A percentile compares a stretch with the other conserved stretches of the same genome.
These are phyloP conservation scores for Zootermopsis nevadensis DNA, from an alignment of 2,888 invertebrate genomes.

Conservation along the genomic window DNA sequence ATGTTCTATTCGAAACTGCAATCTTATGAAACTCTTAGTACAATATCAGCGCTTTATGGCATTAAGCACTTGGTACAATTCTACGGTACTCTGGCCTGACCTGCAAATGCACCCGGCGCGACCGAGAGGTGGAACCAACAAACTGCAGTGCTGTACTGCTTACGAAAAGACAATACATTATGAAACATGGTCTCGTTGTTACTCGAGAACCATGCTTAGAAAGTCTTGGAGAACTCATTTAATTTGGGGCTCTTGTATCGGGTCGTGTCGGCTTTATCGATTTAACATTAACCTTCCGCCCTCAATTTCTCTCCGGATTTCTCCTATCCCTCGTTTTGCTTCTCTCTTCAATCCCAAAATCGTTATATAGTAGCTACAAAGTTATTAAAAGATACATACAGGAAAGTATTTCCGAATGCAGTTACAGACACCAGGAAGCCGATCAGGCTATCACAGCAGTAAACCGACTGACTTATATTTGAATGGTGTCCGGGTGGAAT, in stretches of 20 bases:
- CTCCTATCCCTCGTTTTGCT: background rate
- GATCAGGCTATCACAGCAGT: too few species aligned
- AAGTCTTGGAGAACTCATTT: background rate
- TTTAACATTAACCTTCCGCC: constrained; percentile 22
- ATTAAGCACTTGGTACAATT: too few species aligned
- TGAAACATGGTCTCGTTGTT: background rate
- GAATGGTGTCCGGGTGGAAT: too few species aligned
- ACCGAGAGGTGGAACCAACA: background rate
- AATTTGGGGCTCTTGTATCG: background rate
- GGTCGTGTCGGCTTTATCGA: constrained; percentile 15
- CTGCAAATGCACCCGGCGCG: background rate
- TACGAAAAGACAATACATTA: background rate
- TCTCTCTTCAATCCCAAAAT: background rate
- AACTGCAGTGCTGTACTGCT: background rate
- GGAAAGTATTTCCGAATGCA: too few species aligned
- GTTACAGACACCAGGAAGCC: too few species aligned
- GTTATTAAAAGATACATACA: too few species aligned
- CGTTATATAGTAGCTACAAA: background rate
- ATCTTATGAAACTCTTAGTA: too few species aligned
- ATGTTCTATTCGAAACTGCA: too few species aligned
- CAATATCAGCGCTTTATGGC: too few species aligned
- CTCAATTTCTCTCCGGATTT: background rate
- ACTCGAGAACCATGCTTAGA: background rate
- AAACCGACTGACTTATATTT: too few species aligned
- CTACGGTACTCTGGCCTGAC: background rate